A percentile compares a stretch with the other conserved stretches of the same genome.
phyloP scores from a whole-genome alignment of 2,797 vertebrate genomes.

The Babyrousa celebensis region DNA sequence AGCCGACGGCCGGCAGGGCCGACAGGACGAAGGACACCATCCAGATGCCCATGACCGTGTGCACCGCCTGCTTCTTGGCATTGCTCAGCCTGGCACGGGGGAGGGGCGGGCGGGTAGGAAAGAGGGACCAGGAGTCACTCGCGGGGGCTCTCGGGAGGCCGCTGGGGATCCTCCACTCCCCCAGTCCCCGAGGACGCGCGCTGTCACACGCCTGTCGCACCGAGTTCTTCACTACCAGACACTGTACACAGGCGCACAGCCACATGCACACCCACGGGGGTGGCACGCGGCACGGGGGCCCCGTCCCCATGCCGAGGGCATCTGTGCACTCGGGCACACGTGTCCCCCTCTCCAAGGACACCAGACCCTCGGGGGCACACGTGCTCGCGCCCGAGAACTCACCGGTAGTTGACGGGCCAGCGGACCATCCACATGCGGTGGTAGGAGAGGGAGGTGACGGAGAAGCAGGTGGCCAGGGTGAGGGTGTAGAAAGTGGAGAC shows the following conservation, averaged over 20 bases:
- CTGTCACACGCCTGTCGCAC: not conserved
- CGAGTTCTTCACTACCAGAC: not conserved
- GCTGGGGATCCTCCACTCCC: not conserved
- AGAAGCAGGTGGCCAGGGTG: conserved; percentile 97
- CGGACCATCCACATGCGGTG: conserved; percentile 99
- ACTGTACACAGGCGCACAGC: not conserved
- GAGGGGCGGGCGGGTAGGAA: not conserved
- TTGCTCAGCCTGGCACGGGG: conserved; percentile 94
- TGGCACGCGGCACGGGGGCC: rapidly evolving
- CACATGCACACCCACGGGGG: rapidly evolving
- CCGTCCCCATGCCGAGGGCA: not conserved
- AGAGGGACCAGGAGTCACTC: not conserved
- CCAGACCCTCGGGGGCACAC: rapidly evolving
- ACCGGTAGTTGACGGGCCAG: conserved; percentile 97
- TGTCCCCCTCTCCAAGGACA: not conserved
- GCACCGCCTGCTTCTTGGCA: conserved; percentile 97
- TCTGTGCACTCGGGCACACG: rapidly evolving
- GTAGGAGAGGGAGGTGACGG: conserved; percentile 97
- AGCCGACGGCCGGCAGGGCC: conserved; percentile 96
- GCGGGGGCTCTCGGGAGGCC: not conserved
- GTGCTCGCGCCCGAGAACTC: not conserved
- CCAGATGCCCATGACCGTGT: conserved; percentile 98
- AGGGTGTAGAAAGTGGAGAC: conserved; percentile 98
- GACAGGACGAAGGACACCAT: conserved; percentile 98
- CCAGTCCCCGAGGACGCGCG: not conserved